Conservation (phyloP, 2,113 vertebrate genomes). For the Scartelaos histophorus region DNA sequence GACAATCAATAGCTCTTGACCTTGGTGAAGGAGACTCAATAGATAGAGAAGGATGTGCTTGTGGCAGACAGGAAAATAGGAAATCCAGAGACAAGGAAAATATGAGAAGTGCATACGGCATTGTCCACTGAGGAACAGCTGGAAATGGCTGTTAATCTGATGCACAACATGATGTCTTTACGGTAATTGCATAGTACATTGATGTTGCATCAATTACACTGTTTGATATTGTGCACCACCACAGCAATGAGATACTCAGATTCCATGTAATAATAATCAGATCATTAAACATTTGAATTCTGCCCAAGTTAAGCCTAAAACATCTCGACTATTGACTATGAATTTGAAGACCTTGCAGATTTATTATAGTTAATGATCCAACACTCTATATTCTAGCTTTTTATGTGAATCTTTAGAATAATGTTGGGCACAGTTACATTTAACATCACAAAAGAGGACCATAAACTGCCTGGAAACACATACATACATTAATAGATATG, state of each 20-base stretch:
- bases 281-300: too few species aligned
- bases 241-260: neutral
- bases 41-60: slow-evolving; percentile 13
- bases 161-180: neutral
- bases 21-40: slow-evolving; percentile 20
- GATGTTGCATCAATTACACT: neutral
- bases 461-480: neutral
- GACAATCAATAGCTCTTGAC: slow-evolving; percentile 41
- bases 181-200: neutral
- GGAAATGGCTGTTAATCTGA: neutral
- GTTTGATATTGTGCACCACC: neutral
- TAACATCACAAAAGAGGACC: too few species aligned
- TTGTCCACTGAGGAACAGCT: neutral
- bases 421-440: too few species aligned
- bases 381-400: neutral
- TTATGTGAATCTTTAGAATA: neutral
- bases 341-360: too few species aligned
- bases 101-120: neutral
- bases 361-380: too few species aligned
- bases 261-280: neutral
- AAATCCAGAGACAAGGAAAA: neutral
- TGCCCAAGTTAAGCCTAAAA: too few species aligned
- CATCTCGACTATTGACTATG: too few species aligned
- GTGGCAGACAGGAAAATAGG: neutral
- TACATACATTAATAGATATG: neutral